A percentile compares a stretch with the other conserved stretches of the same genome.
Conservation (phyloP, 35 echinoderm and acorn worm species). For the Eucidaris tribuloides region DNA sequence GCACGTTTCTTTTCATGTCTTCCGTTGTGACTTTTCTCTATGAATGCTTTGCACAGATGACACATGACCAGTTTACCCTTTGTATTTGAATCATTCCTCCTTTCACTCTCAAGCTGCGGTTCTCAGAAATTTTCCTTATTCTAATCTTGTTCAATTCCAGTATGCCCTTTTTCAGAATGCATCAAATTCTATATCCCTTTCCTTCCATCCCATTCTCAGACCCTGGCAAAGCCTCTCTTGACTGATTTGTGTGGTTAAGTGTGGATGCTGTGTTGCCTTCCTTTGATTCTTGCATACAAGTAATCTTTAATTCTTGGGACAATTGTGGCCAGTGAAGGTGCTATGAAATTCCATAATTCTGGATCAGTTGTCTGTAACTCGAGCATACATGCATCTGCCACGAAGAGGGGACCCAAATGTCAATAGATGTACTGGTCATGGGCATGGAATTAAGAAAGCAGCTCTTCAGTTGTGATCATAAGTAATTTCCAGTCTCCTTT, state of each 20-base stretch:
- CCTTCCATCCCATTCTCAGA: neutral
- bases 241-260: neutral
- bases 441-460: slow-evolving; percentile 28
- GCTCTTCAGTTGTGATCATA: slow-evolving; percentile 1
- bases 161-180: neutral
- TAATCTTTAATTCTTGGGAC: neutral
- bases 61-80: neutral
- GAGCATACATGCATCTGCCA: slow-evolving; percentile 8
- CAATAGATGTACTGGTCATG: slow-evolving; percentile 32
- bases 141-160: neutral
- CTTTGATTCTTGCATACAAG: neutral
- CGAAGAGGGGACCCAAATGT: slow-evolving; percentile 1
- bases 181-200: neutral
- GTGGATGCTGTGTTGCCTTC: neutral
- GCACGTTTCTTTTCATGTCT: neutral
- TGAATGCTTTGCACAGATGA: neutral
- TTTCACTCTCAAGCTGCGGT: neutral
- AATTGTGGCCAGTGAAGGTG: neutral
- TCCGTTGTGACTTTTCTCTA: neutral
- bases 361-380: neutral
- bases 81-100: neutral
- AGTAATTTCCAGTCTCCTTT: slow-evolving; percentile 27
- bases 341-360: neutral
- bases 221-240: neutral
- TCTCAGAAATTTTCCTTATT: neutral